phyloP scores from a whole-genome alignment of 2,888 invertebrate species.

The Xestoiulus laeticollis region DNA sequence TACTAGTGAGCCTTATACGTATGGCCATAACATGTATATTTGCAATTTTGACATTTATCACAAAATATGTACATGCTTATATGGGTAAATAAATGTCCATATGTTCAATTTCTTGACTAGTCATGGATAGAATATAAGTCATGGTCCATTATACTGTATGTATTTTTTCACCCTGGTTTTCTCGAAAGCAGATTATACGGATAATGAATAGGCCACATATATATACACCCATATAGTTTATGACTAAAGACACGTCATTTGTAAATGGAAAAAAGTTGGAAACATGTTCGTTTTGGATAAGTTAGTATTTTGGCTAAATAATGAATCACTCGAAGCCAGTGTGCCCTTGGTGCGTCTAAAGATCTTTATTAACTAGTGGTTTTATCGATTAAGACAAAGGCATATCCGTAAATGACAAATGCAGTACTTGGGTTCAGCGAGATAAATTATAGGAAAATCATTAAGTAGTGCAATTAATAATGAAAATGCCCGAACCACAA shows the following conservation, averaged over 20 bases:
- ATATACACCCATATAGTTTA: neutral
- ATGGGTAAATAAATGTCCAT: too few species aligned
- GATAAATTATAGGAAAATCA: slow-evolving; percentile 50
- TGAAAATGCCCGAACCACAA: slow-evolving; percentile 50
- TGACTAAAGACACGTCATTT: slow-evolving; percentile 15
- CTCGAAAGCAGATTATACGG: neutral
- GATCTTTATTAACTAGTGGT: slow-evolving; percentile 49
- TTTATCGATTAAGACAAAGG: slow-evolving; percentile 49
- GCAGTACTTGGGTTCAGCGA: slow-evolving; percentile 43
- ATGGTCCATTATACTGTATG: too few species aligned
- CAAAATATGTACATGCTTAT: too few species aligned
- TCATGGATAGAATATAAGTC: too few species aligned
- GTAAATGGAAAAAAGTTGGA: neutral
- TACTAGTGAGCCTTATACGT: too few species aligned
- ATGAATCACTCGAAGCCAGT: neutral
- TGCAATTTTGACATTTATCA: too few species aligned
- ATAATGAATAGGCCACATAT: neutral
- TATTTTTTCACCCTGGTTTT: too few species aligned
- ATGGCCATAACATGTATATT: too few species aligned
- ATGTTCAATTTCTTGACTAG: too few species aligned
- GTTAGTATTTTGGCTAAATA: neutral
- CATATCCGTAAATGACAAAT: slow-evolving; percentile 48
- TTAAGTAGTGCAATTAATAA: slow-evolving; percentile 50
- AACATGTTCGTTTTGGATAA: slow-evolving; percentile 20
- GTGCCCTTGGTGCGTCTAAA: neutral